Evolutionary conservation across 2,113 vertebrate genomes (phyloP).

Genomic region (Lampris incognitus): DNA sequence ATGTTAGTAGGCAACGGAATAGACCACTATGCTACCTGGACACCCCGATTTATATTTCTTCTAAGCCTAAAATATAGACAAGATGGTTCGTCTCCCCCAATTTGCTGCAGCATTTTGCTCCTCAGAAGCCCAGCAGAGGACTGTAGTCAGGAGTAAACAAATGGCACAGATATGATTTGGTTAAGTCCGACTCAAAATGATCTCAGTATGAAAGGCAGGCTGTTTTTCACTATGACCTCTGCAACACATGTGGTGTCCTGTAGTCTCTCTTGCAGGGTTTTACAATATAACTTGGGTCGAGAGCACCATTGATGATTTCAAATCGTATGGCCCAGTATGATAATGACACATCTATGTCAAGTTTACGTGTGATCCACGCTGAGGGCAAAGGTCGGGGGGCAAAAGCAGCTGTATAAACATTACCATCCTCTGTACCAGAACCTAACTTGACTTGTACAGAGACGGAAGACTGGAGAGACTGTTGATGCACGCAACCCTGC

Average conservation of each 20-base stretch:
- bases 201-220: background rate
- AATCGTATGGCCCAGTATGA: background rate
- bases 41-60: no score
- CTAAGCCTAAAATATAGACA: no score
- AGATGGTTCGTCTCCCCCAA: no score
- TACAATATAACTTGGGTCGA: background rate
- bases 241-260: background rate
- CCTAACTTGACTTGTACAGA: slow-evolving; percentile 43
- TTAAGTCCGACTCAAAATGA: no score
- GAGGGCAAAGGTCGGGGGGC: slow-evolving; percentile 56
- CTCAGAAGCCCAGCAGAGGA: no score
- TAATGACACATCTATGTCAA: slow-evolving; percentile 30
- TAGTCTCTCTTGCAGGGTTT: background rate
- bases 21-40: no score
- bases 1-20: no score
- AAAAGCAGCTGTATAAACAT: slow-evolving; percentile 61
- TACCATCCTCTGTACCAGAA: slow-evolving; percentile 18
- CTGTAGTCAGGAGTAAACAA: no score
- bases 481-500: slow-evolving; percentile 14
- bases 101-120: no score
- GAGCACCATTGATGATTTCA: slow-evolving; percentile 16
- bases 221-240: no score
- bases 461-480: background rate
- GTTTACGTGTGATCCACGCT: slow-evolving; percentile 32
- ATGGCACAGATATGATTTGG: no score